Conservation (phyloP, 1,140 invertebrate species). For the Microvelia longipes region DNA sequence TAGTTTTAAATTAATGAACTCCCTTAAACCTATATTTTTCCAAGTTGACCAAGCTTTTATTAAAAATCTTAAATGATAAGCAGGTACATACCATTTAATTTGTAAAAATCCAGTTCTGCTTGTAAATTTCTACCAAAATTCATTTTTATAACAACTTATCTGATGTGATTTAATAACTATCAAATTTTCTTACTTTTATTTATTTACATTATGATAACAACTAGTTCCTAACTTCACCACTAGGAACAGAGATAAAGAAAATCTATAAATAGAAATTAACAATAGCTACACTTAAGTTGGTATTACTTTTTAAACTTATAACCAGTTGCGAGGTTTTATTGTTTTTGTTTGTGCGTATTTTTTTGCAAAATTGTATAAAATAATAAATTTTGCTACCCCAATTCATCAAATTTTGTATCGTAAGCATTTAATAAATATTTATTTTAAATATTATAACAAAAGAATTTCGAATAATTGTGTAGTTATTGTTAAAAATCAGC, state of each 20-base stretch:
- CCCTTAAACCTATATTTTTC: too few relatives aligned
- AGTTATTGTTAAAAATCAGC: background rate
- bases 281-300: background rate
- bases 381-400: background rate
- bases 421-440: background rate
- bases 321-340: background rate
- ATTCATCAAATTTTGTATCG: background rate
- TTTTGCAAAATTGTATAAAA: background rate
- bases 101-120: too few relatives aligned
- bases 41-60: too few relatives aligned
- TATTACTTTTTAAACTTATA: background rate
- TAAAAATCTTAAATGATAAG: too few relatives aligned
- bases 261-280: background rate
- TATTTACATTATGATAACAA: background rate
- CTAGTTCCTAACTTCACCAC: background rate
- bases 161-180: background rate
- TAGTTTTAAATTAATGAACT: too few relatives aligned
- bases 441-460: background rate
- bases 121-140: too few relatives aligned
- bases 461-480: too few relatives aligned
- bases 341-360: background rate
- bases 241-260: background rate
- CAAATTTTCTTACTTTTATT: background rate
- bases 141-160: background rate
- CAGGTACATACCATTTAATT: too few relatives aligned